These are phyloP conservation scores for Ophion slaviceki DNA, from an alignment of 2,888 invertebrate species.

Conservation along the genomic window DNA sequence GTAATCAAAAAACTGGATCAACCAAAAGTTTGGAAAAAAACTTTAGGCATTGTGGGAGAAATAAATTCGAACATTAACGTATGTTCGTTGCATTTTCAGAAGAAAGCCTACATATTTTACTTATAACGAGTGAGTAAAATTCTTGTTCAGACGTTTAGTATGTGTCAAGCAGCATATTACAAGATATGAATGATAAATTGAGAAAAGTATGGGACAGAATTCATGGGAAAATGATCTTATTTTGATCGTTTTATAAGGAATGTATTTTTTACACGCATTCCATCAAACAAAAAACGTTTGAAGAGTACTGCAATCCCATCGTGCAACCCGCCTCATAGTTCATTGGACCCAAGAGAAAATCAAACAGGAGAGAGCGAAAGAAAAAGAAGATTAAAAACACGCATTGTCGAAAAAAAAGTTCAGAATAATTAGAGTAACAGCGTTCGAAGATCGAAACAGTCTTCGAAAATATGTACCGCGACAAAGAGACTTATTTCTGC, in stretches of 20 bases:
- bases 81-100: conserved; percentile 30
- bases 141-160: conserved; percentile 1
- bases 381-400: conserved; percentile 13
- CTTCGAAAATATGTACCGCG: background rate
- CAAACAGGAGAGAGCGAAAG: conserved; percentile 18
- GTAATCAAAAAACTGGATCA: conserved; percentile 10
- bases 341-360: conserved; percentile 8
- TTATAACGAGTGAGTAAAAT: conserved; percentile 11
- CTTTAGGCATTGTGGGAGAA: conserved; percentile 1
- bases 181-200: background rate
- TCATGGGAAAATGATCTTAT: background rate
- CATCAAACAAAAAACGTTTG: background rate
- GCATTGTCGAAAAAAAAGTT: conserved; percentile 1
- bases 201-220: background rate
- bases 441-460: conserved; percentile 5
- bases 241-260: conserved; percentile 11
- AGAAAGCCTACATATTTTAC: conserved; percentile 14
- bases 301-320: conserved; percentile 31
- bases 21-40: conserved; percentile 9
- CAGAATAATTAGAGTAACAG: conserved; percentile 10
- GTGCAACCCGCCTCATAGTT: conserved; percentile 19
- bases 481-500: conserved; percentile 3
- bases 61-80: conserved; percentile 11
- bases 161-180: conserved; percentile 3
- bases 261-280: conserved; percentile 30